Base-by-base conservation (phyloP, 2,888 invertebrate genomes). In the Gymnoscelis rufifasciata region DNA sequence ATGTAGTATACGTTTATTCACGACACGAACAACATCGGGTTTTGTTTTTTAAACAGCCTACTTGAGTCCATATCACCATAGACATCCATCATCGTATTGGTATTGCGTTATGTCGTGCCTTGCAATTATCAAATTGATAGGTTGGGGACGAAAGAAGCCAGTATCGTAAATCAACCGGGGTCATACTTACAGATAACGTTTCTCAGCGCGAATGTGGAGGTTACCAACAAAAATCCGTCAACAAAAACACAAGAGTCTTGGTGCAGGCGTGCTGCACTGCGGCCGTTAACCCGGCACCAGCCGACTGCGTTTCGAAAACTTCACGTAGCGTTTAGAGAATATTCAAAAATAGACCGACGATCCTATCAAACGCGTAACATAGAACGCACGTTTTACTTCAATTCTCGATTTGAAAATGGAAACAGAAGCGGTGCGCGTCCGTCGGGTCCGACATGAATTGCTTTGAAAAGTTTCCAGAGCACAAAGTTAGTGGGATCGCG, bases 141-240 rank as follows among this genome's bases (percentile, higher is more conserved):
- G 42, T 43, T 44, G 40, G 47, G 43, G 45, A 38, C 71, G 71
- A 74, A 47, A 47, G 51, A 51, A 76, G 76, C 77, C 69, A 76
- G 78, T 80, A 78, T 77, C 68, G 74, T 78, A 78, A 79, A 80
- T 79, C 76, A 74, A 78, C 78, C 77, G 81, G 77, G 79, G 83
- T 86, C 82, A 86, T 88, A 88, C 88, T 88, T 86, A 88, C 88
- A 86, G 83, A 86, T 86, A 86, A 80, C 71, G 78, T 74, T 68
- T 72, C 75, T 76, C 70, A 70, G 66, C 74, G 77, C 69, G 64
- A 74, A 63, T 63, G 71, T 70, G 66, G 73, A 77, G 73, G 74
- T 79, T 78, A 82, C 81, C 76, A 81, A 81, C 83, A 84, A 78
- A 78, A 83, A 83, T 83, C 80, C 83, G 78, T 83, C 82, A 86